These are phyloP conservation scores for Montipora capitata DNA, from an alignment of 92 coral and sea anemone species.

Conservation along the genomic window DNA sequence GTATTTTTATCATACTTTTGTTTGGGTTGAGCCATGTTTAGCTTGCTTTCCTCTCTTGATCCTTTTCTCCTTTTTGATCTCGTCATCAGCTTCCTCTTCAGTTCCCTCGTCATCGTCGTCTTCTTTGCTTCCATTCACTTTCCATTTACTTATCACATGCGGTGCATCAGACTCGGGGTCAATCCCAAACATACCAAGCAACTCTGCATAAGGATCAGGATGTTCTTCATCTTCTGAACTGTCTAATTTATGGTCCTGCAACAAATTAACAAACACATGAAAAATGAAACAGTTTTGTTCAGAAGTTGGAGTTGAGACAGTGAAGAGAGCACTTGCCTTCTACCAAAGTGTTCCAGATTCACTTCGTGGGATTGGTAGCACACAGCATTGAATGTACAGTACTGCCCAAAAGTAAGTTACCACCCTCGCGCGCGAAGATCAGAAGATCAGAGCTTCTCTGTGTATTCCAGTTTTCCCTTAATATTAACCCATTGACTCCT, in stretches of 20 bases:
- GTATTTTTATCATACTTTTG: too few relatives aligned
- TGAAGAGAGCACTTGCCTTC: too few relatives aligned
- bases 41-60: neutral
- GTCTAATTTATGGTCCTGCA: slow-evolving; percentile 14
- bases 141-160: slow-evolving; percentile 39
- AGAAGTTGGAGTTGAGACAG: too few relatives aligned
- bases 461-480: too few relatives aligned
- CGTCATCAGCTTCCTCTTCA: slow-evolving; percentile 21
- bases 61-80: neutral
- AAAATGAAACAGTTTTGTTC: neutral
- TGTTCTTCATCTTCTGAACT: slow-evolving; percentile 54
- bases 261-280: neutral
- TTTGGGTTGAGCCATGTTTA: too few relatives aligned
- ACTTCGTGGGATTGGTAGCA: too few relatives aligned
- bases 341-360: too few relatives aligned
- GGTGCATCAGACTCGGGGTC: slow-evolving; percentile 29
- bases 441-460: too few relatives aligned
- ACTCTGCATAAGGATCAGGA: slow-evolving; percentile 77
- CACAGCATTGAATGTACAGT: too few relatives aligned
- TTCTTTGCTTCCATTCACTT: slow-evolving; percentile 61
- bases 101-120: slow-evolving; percentile 31
- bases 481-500: too few relatives aligned
- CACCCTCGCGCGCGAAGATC: too few relatives aligned
- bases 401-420: too few relatives aligned
- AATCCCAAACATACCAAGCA: slow-evolving; percentile 79